Evolutionary conservation across 1,140 invertebrate species (phyloP), one percentile per base, ranked within the genome.

Genomic region (Drosophila quadrilineata): DNA sequence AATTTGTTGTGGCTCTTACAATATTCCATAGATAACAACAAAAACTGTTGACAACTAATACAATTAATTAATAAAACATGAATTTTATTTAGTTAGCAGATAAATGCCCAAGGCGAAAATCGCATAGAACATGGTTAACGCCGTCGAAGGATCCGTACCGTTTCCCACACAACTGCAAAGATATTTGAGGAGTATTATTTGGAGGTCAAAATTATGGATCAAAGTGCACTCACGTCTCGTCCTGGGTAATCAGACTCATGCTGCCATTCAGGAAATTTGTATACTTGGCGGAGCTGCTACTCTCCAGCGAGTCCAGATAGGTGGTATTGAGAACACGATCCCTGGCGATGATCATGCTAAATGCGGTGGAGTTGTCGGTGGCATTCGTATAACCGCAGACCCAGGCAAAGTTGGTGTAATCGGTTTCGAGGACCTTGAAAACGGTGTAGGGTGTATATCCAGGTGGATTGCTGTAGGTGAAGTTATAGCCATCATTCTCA

Each of bases 361-460:
- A 88, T 0, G 65, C 43, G 0, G 85, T 85, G 0, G 46, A 19
- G 4, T 35, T 62, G 33, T 88, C 75, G 0, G 54, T 62, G 17
- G 56, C 19, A 52, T 88, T 87, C 3, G 85, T 80, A 14, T 85
- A 88, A 43, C 85, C 85, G 17, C 85, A 88, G 31, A 87, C 16
- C 2, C 76, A 56, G 6, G 85, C 58, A 19, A 59, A 66, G 8
- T 69, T 28, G 3, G 24, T 21, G 36, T 88, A 87, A 12, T 88
- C 66, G 3, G 69, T 80, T n/a, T 71, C 45, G 4, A 88, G 53
- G 1, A 88, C 14, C 36, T 88, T 88, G 9, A 45, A 80, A 6
- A 67, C 58, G 0, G 69, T 50, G 1, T 69, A 57, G 4, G 69
- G 46, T 0, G 69, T 73, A n/a, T 53, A 71, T 8, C 6, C 33